Evolutionary conservation across 2,888 invertebrate species (phyloP).

Genomic region (Gortyna flavago): DNA sequence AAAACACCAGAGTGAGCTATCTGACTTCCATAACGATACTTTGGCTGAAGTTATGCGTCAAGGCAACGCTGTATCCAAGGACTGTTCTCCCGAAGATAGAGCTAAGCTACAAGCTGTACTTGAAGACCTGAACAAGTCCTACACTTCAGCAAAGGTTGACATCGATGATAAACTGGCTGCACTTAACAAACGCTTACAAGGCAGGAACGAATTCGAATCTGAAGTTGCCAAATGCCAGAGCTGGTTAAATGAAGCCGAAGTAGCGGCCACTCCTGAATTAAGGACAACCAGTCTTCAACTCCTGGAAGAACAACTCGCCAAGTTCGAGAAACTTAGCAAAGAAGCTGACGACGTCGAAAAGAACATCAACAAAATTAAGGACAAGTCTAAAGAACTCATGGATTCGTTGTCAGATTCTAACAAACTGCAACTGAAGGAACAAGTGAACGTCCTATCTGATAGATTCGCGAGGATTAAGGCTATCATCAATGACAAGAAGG

Average conservation of each 20-base stretch:
- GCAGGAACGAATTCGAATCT: conserved; percentile 95
- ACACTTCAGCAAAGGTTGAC: conserved; percentile 93
- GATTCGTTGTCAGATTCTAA: conserved; percentile 96
- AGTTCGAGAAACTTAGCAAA: conserved; percentile 94
- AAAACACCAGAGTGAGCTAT: conserved; percentile 93
- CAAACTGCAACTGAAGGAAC: conserved; percentile 95
- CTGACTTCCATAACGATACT: conserved; percentile 93
- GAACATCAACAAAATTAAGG: conserved; percentile 93
- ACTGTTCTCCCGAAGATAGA: conserved; percentile 94
- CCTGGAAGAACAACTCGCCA: conserved; percentile 96
- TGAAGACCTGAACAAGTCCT: conserved; percentile 93
- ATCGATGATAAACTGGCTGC: conserved; percentile 93
- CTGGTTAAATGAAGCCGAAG: conserved; percentile 97
- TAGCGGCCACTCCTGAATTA: conserved; percentile 95
- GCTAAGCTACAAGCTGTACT: conserved; percentile 91
- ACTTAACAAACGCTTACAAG: conserved; percentile 93
- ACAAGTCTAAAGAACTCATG: conserved; percentile 94
- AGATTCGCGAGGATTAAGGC: conserved; percentile 93
- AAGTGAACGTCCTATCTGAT: conserved; percentile 94
- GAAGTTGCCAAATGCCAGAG: conserved; percentile 95
- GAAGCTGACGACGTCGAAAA: conserved; percentile 93
- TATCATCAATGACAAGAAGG: conserved; percentile 94
- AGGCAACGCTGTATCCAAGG: conserved; percentile 94
- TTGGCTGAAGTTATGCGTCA: conserved; percentile 94
- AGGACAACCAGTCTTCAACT: conserved; percentile 95